These are phyloP conservation scores for Cetonia aurata DNA, from an alignment of 2,888 invertebrate species.

Conservation along the genomic window DNA sequence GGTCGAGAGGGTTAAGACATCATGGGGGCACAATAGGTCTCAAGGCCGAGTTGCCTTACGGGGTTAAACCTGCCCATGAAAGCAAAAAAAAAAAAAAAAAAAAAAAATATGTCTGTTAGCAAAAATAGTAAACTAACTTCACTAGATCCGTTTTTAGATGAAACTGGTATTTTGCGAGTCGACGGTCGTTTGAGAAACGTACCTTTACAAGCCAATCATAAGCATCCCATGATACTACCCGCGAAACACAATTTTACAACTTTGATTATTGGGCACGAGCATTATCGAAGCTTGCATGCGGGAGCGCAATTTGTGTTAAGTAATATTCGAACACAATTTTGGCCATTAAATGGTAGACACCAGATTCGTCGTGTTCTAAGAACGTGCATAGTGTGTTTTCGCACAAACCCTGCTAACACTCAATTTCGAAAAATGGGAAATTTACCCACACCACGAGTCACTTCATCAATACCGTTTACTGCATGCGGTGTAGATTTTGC, in stretches of 20 bases:
- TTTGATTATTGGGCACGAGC: slow-evolving; percentile 9
- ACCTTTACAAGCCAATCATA: slow-evolving; percentile 21
- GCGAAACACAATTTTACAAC: neutral
- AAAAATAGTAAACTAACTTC: slow-evolving; percentile 20
- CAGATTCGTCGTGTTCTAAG: neutral
- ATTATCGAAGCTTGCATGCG: slow-evolving; percentile 17
- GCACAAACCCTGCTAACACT: neutral
- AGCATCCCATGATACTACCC: slow-evolving; percentile 30
- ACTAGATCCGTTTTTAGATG: slow-evolving; percentile 51
- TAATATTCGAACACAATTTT: slow-evolving; percentile 8
- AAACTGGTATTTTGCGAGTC: neutral
- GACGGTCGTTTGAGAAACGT: no score
- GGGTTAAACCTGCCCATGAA: no score
- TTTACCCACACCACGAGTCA: slow-evolving; percentile 35
- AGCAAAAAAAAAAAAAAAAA: no score
- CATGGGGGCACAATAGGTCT: no score
- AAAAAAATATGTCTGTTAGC: neutral
- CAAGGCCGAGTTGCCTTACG: no score
- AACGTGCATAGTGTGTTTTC: slow-evolving; percentile 9
- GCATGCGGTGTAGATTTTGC: slow-evolving; percentile 49
- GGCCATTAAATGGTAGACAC: neutral
- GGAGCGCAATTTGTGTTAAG: slow-evolving; percentile 9
- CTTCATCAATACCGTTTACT: slow-evolving; percentile 18
- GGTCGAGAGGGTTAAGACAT: no score
- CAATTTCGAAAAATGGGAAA: slow-evolving; percentile 47